Percentiles rank a stretch among this genome's conserved stretches.
phyloP scores from a whole-genome alignment of 2,888 invertebrate species.

The Hydrotaea cyrtoneurina region DNA sequence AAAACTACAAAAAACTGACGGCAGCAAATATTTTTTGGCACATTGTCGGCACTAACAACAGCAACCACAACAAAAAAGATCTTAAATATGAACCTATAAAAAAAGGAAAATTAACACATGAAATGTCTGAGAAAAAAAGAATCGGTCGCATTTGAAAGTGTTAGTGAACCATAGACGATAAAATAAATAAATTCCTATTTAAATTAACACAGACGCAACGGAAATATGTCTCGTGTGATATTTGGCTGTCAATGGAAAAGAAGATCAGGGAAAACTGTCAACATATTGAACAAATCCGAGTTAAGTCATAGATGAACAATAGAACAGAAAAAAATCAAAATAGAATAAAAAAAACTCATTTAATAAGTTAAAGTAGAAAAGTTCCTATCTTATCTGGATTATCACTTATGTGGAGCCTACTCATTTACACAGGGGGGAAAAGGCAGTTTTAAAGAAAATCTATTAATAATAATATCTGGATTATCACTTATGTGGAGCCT shows the following conservation, averaged over 20 bases:
- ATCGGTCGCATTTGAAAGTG: background rate
- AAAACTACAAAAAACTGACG: background rate
- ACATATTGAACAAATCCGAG: background rate
- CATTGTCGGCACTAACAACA: background rate
- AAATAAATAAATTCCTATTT: background rate
- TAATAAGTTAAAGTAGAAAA: too few species aligned
- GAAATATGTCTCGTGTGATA: background rate
- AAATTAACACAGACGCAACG: background rate
- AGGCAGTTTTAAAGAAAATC: too few species aligned
- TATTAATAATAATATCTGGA: too few species aligned
- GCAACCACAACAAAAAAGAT: too few species aligned
- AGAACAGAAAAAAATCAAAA: too few species aligned
- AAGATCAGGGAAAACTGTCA: background rate
- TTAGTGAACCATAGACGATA: background rate
- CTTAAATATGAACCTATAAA: background rate
- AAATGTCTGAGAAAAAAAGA: background rate
- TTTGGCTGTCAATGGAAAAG: background rate
- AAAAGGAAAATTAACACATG: background rate
- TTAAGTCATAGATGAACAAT: too few species aligned
- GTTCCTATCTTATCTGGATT: too few species aligned
- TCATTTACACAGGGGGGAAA: background rate
- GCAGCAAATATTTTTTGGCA: constrained; percentile 1
- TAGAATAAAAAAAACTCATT: too few species aligned
- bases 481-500: too few species aligned
- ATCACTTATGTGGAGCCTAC: too few species aligned